These are phyloP conservation scores for Oreochromis aureus DNA, from an alignment of 2,113 vertebrate species.

Conservation along the genomic window DNA sequence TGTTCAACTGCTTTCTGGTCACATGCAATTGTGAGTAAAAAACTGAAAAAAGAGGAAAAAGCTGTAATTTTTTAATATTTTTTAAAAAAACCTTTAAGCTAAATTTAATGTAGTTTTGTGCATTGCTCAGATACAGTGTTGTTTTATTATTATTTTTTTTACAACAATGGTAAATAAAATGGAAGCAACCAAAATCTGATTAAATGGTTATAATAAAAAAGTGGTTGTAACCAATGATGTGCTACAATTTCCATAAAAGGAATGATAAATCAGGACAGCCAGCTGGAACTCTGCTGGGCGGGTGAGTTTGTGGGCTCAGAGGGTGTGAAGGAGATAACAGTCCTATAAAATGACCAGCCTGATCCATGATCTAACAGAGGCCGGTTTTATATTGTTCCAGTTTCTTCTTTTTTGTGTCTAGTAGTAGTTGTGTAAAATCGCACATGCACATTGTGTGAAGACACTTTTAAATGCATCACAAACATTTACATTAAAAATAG, in stretches of 20 bases:
- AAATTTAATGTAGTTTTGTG: background rate
- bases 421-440: background rate
- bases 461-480: background rate
- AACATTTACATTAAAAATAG: background rate
- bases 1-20: background rate
- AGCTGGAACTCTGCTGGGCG: background rate
- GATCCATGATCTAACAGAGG: background rate
- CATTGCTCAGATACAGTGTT: background rate
- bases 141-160: background rate
- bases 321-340: background rate
- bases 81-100: background rate
- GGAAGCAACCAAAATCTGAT: background rate
- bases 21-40: background rate
- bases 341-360: background rate
- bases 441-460: background rate
- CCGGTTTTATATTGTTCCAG: background rate
- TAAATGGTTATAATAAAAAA: slow-evolving; percentile 4
- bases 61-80: background rate
- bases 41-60: background rate
- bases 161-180: background rate
- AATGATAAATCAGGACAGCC: slow-evolving; percentile 1
- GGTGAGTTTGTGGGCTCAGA: background rate
- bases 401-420: background rate
- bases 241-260: background rate
- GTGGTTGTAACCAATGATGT: background rate